Evolutionary conservation across 2,797 vertebrate genomes (phyloP), one percentile per base, ranked within the genome.

Genomic region (Scarus forsteni): DNA sequence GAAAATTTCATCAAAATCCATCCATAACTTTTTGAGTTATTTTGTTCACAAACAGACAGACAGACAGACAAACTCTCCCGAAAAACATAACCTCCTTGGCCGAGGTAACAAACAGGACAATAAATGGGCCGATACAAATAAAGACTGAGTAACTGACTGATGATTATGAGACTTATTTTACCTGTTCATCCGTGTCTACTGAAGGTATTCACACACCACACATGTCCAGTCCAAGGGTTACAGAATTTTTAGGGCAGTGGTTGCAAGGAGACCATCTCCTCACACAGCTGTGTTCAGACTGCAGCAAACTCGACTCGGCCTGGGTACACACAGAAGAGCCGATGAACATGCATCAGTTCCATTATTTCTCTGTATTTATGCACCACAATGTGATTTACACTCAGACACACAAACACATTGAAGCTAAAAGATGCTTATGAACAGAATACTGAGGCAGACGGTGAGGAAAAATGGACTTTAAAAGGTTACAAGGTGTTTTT

Each of bases 201-300:
- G 60, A 65, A 76, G 52, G 48, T 67, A 44, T 70, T 70, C 56
- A 7, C 19, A 54, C 52, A 58, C 15, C 19, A 62, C 57, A 68
- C 52, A 61, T 69, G 66, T 83, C 74, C 38, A 61, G 55, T 19
- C 36, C 10, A 69, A 59, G 72, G 72, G 77, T 76, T 69, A 73
- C 0, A 15, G 65, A 86, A 87, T 90, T 82, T 80, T 46, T 56
- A 70, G 75, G 77, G 80, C 75, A 63, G 59, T 10, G 56, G 91
- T 92, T 92, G 91, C 90, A 90, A 91, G 85, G 92, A 87, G 53
- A 92, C 90, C 73, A 75, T 81, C 80, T 77, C 77, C 42, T 79
- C 67, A 75, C 53, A 59, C 71, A 77, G 88, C 85, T 88, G 75
- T 89, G 64, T 64, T 74, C 18, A 62, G 50, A 52, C 75, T 65